Percentiles rank a stretch among this genome's conserved stretches.
phyloP scores from a whole-genome alignment of 1,140 invertebrate genomes.

The Portunus trituberculatus region DNA sequence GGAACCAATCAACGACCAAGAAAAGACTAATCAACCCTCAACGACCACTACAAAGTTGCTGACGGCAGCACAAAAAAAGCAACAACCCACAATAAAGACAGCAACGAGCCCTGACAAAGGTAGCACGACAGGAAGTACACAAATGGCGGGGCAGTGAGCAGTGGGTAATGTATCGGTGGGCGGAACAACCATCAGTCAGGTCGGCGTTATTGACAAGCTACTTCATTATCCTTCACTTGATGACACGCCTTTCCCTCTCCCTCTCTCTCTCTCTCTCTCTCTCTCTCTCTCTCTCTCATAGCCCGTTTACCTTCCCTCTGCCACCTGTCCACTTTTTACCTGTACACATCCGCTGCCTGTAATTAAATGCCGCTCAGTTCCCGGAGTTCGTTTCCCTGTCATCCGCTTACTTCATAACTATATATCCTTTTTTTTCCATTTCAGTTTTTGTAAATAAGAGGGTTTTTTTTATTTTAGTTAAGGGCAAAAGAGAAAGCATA shows the following conservation, averaged over 20 bases:
- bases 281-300: not conserved
- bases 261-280: not conserved
- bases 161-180: slow-evolving; percentile 40
- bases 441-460: no score
- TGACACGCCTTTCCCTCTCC: not conserved
- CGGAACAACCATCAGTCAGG: slow-evolving; percentile 32
- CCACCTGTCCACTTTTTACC: not conserved
- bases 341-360: not conserved
- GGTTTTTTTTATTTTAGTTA: no score
- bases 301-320: not conserved
- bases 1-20: no score
- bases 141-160: not conserved
- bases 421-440: not conserved
- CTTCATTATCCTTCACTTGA: slow-evolving; percentile 23
- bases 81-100: no score
- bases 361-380: no score
- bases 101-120: no score
- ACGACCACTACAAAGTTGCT: no score
- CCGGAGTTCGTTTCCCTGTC: not conserved
- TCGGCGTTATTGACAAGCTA: slow-evolving; percentile 1
- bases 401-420: not conserved
- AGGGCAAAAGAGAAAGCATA: no score
- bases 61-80: not conserved
- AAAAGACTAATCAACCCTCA: not conserved
- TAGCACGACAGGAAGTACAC: no score